Conservation (phyloP, 53 echinoderm and acorn worm genomes). For the Stichopus horrens region DNA sequence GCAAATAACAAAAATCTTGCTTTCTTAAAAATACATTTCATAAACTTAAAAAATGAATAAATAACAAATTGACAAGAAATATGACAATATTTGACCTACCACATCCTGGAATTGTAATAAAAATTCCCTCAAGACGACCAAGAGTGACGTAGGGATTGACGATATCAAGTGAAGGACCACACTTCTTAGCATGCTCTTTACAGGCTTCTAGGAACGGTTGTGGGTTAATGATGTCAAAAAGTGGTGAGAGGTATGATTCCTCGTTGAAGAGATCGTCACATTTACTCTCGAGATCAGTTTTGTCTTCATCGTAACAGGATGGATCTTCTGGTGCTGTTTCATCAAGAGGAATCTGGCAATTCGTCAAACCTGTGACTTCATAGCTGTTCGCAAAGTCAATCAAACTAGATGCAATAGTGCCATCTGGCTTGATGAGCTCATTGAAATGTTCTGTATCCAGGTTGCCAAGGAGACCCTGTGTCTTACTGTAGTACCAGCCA, state of each 20-base stretch:
- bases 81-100: conserved; percentile 46
- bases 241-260: conserved; percentile 49
- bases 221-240: conserved; percentile 65
- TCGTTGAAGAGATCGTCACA: conserved; percentile 57
- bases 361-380: conserved; percentile 58
- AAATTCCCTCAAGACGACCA: conserved; percentile 56
- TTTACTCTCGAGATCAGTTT: conserved; percentile 14
- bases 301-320: conserved; percentile 10
- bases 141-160: conserved; percentile 64
- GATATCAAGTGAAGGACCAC: neutral
- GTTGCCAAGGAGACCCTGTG: conserved; percentile 93
- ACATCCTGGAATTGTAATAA: conserved; percentile 57
- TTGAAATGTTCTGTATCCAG: conserved; percentile 71
- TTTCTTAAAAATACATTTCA: neutral
- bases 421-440: conserved; percentile 76
- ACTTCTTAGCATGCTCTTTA: conserved; percentile 21
- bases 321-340: neutral
- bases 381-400: conserved; percentile 72
- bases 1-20: neutral
- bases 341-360: conserved; percentile 59
- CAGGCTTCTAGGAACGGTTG: conserved; percentile 66
- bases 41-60: neutral
- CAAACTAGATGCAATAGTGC: conserved; percentile 56
- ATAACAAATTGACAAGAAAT: too few species aligned
- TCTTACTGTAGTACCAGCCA: conserved; percentile 95